These are phyloP conservation scores for Pseudochirops corinnae DNA, from an alignment of 2,797 vertebrate species.

Conservation along the genomic window DNA sequence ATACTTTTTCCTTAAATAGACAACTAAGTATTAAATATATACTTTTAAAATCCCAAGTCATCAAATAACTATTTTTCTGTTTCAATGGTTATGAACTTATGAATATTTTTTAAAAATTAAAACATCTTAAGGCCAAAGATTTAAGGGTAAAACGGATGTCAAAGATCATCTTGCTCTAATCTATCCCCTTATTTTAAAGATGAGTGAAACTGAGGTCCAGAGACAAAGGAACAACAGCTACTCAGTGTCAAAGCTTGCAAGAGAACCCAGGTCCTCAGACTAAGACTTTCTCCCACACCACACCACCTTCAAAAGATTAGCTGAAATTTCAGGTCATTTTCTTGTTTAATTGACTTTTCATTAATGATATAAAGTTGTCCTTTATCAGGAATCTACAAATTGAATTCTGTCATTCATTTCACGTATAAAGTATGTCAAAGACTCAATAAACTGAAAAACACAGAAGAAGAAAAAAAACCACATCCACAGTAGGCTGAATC, in stretches of 20 bases:
- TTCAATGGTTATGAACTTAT: constrained; percentile 37
- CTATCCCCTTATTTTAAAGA: background rate
- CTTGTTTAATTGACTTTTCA: constrained; percentile 16
- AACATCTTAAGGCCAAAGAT: background rate
- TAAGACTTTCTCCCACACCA: background rate
- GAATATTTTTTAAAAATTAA: constrained; percentile 33
- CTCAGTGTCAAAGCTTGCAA: background rate
- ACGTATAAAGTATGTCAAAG: background rate
- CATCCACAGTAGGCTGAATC: background rate
- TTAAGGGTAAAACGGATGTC: background rate
- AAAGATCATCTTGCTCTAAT: background rate
- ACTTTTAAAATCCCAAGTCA: constrained; percentile 20
- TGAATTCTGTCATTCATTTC: background rate
- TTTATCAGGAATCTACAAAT: background rate
- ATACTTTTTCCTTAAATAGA: background rate
- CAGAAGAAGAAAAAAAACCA: background rate
- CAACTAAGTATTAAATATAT: constrained; percentile 41
- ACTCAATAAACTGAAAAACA: constrained; percentile 34
- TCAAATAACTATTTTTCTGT: constrained; percentile 26
- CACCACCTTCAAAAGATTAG: background rate
- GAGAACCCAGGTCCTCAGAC: background rate
- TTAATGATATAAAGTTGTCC: constrained; percentile 9
- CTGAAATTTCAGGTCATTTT: constrained; percentile 34
- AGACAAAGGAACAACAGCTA: background rate
- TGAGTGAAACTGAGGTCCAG: background rate